Conservation (phyloP, 1,140 invertebrate species). For the Psix sp. region DNA sequence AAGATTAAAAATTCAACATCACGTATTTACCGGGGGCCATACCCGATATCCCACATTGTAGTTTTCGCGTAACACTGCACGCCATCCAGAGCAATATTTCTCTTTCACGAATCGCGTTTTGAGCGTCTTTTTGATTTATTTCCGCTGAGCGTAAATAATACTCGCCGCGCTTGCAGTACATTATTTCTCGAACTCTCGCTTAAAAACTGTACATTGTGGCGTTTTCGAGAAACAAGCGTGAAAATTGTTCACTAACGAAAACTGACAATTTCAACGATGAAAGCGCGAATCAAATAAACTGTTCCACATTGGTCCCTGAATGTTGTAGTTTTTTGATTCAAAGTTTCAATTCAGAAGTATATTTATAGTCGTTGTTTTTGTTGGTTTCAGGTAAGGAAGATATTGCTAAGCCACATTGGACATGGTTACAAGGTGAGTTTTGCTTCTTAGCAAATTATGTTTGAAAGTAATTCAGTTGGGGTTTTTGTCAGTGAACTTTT, state of each 20-base stretch:
- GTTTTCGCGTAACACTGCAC: constrained; percentile 55
- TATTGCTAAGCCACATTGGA: constrained; percentile 77
- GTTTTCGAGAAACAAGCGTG: constrained; percentile 16
- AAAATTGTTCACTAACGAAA: constrained; percentile 31
- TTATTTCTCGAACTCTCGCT: constrained; percentile 42
- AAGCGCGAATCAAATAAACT: constrained; percentile 30
- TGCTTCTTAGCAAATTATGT: constrained; percentile 65
- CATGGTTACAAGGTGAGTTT: constrained; percentile 76
- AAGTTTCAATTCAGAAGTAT: not conserved
- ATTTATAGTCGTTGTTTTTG: not conserved
- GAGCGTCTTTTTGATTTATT: constrained; percentile 61
- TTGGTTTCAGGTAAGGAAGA: constrained; percentile 76
- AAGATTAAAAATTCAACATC: constrained; percentile 69
- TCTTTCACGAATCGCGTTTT: constrained; percentile 59
- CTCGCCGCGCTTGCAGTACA: constrained; percentile 42
- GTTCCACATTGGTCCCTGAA: not conserved
- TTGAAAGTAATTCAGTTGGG: constrained; percentile 47
- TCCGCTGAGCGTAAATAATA: constrained; percentile 53
- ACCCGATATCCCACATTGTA: constrained; percentile 63
- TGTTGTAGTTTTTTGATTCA: too few species aligned
- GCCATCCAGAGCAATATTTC: constrained; percentile 48
- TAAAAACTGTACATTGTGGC: constrained; percentile 16
- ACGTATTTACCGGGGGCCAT: constrained; percentile 66
- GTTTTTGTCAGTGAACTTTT: too few species aligned
- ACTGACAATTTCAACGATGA: constrained; percentile 32